A percentile compares a stretch with the other conserved stretches of the same genome.
phyloP scores from a whole-genome alignment of 2,113 vertebrate species.

The Tringa solitaria region DNA sequence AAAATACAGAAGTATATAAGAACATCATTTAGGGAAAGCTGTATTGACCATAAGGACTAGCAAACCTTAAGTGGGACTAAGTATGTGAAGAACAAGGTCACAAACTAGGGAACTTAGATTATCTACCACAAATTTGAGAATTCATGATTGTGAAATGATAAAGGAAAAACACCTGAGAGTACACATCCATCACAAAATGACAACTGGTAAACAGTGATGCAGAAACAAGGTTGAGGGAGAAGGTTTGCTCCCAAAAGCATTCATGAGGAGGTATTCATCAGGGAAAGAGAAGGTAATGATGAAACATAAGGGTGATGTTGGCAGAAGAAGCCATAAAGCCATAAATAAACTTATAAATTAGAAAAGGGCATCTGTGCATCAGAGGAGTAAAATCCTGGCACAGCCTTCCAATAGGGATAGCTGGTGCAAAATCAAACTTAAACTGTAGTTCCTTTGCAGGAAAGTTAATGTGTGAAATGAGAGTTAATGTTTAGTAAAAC shows the following conservation, averaged over 20 bases:
- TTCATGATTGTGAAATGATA: background rate
- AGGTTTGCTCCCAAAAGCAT: background rate
- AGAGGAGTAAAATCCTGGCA: background rate
- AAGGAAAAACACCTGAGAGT: slow-evolving; percentile 24
- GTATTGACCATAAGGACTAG: background rate
- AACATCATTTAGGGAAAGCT: background rate
- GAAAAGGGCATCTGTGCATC: background rate
- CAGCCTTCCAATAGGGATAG: background rate
- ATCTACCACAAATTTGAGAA: background rate
- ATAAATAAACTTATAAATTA: background rate
- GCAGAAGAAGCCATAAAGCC: background rate
- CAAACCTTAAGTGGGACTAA: background rate
- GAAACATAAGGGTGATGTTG: background rate
- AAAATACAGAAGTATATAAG: background rate
- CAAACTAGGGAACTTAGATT: background rate
- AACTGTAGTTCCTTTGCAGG: background rate
- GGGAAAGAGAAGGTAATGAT: background rate
- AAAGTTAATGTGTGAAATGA: background rate
- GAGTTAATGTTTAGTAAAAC: background rate
- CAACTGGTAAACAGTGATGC: background rate
- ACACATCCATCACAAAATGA: slow-evolving; percentile 23
- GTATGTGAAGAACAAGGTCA: background rate
- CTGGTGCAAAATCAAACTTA: background rate
- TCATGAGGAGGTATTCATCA: background rate
- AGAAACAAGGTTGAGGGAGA: background rate